Base-by-base conservation (phyloP, 2,797 vertebrate genomes). In the Pseudomugil gertrudae region DNA sequence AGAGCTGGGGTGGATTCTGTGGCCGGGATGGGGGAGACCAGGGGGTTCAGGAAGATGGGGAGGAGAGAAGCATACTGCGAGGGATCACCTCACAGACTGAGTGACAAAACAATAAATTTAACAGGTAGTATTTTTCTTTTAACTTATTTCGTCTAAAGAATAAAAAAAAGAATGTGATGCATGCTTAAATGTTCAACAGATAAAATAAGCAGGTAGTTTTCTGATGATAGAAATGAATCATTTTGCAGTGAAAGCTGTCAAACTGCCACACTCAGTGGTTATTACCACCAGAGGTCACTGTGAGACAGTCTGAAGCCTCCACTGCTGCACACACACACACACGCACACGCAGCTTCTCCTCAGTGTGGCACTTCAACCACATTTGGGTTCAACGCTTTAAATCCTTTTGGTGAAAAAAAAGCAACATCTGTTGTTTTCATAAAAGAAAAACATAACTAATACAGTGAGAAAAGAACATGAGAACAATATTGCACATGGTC, bases 401-500 rank as follows among this genome's bases (percentile, higher is more conserved):
- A 75, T 69, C 57, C 81, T 82, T 75, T 78, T 33, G 63, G 73
- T 84, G 82, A 57, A 19, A 75, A 38, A 85, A 81, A 59, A 51
- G 70, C 75, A 73, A 83, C 69, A 59, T 74, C 67, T 83, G 57
- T 53, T 35, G 64, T 65, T 58, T 57, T 63, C 8, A 36, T 66
- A 80, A 66, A 71, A 74, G 38, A 84, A 76, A 74, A 57, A 61
- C 14, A 62, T 0, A 75, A 55, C 1, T 14, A 30, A 60, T 54
- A 13, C 63, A 76, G 27, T 48, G 40, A n/a, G 40, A 19, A 60
- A 86, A 72, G 27, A 43, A 72, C 19, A 72, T 68, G 71, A 83
- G 89, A 89, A 89, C 83, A 88, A 90, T 93, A 92, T 93, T 94
- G 92, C 91, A 92, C 91, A 75, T 89, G 83, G 90, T 86, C 80